These are phyloP conservation scores for Halichondria panicea DNA, from an alignment of 37 sponge, comb jelly and placozoan species.

Conservation along the genomic window DNA sequence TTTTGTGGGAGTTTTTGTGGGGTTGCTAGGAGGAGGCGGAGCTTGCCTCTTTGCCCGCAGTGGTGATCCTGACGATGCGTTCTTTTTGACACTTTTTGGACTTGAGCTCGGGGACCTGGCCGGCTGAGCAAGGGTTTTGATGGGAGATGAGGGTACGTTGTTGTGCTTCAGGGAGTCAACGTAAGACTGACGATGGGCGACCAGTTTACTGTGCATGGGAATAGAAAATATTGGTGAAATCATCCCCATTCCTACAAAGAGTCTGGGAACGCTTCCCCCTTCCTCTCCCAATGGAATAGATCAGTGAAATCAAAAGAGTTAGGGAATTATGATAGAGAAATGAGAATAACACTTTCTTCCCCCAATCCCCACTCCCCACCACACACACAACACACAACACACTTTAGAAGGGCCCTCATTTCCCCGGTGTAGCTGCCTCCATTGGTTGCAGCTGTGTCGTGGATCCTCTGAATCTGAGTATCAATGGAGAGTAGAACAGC, in stretches of 20 bases:
- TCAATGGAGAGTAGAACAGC: constrained; percentile 77
- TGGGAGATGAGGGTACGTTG: not conserved
- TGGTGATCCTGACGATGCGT: not conserved
- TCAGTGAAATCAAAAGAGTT: not conserved
- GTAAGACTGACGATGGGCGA: constrained; percentile 17
- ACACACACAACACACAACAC: constrained; percentile 1
- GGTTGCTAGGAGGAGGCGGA: constrained; percentile 32
- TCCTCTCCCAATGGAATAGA: not conserved
- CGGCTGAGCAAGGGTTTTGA: not conserved
- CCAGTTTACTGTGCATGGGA: constrained; percentile 12
- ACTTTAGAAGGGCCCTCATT: constrained; percentile 61
- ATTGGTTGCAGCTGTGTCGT: constrained; percentile 43
- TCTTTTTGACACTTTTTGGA: not conserved
- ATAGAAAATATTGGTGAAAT: not conserved
- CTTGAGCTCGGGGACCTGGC: not conserved
- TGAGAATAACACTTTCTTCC: not conserved
- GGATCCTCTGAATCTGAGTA: constrained; percentile 65
- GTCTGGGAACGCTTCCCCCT: not conserved
- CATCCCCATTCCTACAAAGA: not conserved
- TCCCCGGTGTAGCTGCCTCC: constrained; percentile 51
- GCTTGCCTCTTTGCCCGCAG: constrained; percentile 13
- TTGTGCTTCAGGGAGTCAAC: not conserved
- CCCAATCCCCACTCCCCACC: not conserved
- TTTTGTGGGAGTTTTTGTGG: not conserved
- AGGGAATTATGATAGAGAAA: not conserved